Conservation (phyloP, 2,888 invertebrate species). For the Halocaridina rubra region DNA sequence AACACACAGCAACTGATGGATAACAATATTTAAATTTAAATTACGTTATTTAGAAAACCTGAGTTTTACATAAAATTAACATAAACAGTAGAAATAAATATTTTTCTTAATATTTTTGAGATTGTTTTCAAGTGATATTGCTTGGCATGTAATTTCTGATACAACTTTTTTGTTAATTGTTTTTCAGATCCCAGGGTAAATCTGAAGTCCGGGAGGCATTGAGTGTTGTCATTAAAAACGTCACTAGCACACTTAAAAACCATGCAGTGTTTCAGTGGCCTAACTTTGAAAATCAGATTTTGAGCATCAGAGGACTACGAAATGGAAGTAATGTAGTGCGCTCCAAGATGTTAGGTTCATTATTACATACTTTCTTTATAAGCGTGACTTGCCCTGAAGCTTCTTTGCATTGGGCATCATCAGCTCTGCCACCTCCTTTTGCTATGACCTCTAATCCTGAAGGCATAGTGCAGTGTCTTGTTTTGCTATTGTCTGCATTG, state of each 20-base stretch:
- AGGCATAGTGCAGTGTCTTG: constrained; percentile 5
- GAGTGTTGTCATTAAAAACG: neutral
- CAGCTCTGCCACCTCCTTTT: constrained; percentile 26
- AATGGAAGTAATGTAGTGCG: constrained; percentile 22
- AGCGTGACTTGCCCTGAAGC: constrained; percentile 1
- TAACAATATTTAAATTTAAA: too few relatives aligned
- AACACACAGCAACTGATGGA: too few relatives aligned
- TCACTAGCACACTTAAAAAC: neutral
- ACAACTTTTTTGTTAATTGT: too few relatives aligned
- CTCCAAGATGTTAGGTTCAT: neutral
- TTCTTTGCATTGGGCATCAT: neutral
- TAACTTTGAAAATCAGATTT: constrained; percentile 22
- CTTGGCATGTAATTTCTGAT: too few relatives aligned
- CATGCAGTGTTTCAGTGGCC: constrained; percentile 7
- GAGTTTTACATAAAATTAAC: too few relatives aligned
- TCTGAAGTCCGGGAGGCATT: neutral
- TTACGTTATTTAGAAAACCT: too few relatives aligned
- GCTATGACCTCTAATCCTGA: neutral
- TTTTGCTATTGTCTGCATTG: constrained; percentile 4
- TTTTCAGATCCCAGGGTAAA: constrained; percentile 37
- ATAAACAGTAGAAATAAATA: too few relatives aligned
- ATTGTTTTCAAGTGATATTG: too few relatives aligned
- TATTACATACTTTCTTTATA: constrained; percentile 16
- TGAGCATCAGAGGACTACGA: constrained; percentile 22
- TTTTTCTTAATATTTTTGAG: too few relatives aligned